A percentile compares a stretch with the other conserved stretches of the same genome.
These are phyloP conservation scores for Vombatus ursinus DNA, from an alignment of 2,113 vertebrate species.

Conservation along the genomic window DNA sequence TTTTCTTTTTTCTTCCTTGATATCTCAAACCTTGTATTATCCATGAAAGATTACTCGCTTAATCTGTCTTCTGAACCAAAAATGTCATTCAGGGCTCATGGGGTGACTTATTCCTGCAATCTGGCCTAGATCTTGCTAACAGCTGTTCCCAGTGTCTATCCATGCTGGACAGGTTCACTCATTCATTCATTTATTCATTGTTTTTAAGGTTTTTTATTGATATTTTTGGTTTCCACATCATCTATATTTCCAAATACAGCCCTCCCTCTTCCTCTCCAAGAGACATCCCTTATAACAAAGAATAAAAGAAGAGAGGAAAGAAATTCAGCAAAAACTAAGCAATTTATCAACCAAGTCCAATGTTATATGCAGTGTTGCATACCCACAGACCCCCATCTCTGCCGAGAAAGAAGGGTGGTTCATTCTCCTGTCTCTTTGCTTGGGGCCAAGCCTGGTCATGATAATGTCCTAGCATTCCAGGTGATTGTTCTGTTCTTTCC, in stretches of 20 bases:
- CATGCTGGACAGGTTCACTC: neutral
- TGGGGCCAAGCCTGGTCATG: neutral
- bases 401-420: neutral
- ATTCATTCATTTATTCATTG: neutral
- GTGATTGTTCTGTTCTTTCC: neutral
- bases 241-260: neutral
- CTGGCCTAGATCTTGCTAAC: neutral
- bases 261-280: neutral
- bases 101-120: neutral
- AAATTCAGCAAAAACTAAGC: neutral
- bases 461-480: neutral
- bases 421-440: neutral
- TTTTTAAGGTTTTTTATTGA: neutral
- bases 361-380: neutral
- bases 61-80: neutral
- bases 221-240: neutral
- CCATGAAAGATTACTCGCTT: neutral
- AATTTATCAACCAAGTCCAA: neutral
- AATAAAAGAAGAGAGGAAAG: neutral
- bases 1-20: neutral
- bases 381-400: neutral
- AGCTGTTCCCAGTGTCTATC: neutral
- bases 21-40: neutral
- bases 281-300: neutral
- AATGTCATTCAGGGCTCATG: neutral